Percentiles rank a stretch among this genome's conserved stretches.
Conservation (phyloP, 2,888 invertebrate genomes). For the Drosophila picticornis region DNA sequence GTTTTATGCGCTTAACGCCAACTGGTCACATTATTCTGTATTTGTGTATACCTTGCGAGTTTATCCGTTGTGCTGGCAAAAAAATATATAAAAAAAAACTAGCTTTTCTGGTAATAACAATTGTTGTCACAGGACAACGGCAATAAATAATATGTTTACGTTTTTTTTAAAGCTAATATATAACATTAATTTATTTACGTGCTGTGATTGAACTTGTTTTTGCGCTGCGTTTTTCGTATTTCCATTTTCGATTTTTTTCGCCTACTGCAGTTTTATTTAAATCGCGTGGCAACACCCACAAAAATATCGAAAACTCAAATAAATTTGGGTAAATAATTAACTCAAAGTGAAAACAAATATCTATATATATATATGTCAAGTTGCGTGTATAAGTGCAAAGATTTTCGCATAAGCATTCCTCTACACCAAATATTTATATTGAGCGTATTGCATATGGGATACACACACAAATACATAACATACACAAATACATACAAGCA, state of each 20-base stretch:
- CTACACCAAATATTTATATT: neutral
- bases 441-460: neutral
- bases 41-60: slow-evolving; percentile 52
- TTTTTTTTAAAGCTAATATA: neutral
- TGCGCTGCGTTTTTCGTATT: neutral
- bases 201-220: neutral
- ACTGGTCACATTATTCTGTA: slow-evolving; percentile 35
- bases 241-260: neutral
- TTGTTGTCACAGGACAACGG: slow-evolving; percentile 12
- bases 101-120: slow-evolving; percentile 37
- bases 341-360: neutral
- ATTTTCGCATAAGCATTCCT: neutral
- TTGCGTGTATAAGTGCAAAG: neutral
- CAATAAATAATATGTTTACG: neutral
- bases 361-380: neutral
- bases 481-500: neutral
- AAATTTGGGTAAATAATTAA: slow-evolving; percentile 6
- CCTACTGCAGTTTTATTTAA: slow-evolving; percentile 8
- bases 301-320: neutral
- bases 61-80: slow-evolving; percentile 39
- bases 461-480: neutral
- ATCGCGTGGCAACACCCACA: slow-evolving; percentile 33
- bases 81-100: slow-evolving; percentile 12
- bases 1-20: neutral
- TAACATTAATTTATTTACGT: neutral